These are phyloP conservation scores for Brassicogethes aeneus DNA, from an alignment of 2,888 invertebrate genomes.

Conservation along the genomic window DNA sequence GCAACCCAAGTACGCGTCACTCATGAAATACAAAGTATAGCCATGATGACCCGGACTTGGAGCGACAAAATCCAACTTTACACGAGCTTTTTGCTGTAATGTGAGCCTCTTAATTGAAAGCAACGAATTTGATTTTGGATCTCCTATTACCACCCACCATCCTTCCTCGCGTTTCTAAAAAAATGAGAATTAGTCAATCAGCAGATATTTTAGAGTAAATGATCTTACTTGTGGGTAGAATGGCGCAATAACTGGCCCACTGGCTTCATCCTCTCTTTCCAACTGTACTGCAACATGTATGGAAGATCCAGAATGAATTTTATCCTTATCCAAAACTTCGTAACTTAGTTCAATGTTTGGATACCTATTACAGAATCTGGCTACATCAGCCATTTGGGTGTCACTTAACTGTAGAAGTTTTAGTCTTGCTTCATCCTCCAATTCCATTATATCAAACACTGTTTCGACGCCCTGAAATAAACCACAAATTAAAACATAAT, in stretches of 20 bases:
- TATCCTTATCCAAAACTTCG: constrained; percentile 76
- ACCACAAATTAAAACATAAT: constrained; percentile 6
- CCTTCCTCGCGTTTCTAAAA: constrained; percentile 81
- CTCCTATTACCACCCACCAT: constrained; percentile 99
- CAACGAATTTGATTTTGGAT: constrained; percentile 87
- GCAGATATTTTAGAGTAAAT: neutral
- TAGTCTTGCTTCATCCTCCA: constrained; percentile 83
- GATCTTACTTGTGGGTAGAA: constrained; percentile 82
- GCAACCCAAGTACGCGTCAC: constrained; percentile 97
- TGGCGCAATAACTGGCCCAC: constrained; percentile 95
- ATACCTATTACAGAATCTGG: constrained; percentile 96
- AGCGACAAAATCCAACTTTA: constrained; percentile 85
- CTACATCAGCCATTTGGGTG: constrained; percentile 93
- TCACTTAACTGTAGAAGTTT: constrained; percentile 72
- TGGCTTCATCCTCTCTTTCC: constrained; percentile 94
- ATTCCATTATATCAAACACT: constrained; percentile 92
- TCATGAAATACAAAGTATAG: constrained; percentile 97
- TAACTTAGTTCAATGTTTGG: constrained; percentile 96
- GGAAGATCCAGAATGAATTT: constrained; percentile 70
- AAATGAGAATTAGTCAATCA: neutral
- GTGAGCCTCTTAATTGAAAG: constrained; percentile 95
- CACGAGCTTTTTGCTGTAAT: constrained; percentile 85
- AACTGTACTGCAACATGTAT: constrained; percentile 86
- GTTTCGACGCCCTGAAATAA: constrained; percentile 64
- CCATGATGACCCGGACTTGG: constrained; percentile 81